Evolutionary conservation across 2,888 invertebrate genomes (phyloP), one percentile per base, ranked within the genome.

Genomic region (Troilus luridus): DNA sequence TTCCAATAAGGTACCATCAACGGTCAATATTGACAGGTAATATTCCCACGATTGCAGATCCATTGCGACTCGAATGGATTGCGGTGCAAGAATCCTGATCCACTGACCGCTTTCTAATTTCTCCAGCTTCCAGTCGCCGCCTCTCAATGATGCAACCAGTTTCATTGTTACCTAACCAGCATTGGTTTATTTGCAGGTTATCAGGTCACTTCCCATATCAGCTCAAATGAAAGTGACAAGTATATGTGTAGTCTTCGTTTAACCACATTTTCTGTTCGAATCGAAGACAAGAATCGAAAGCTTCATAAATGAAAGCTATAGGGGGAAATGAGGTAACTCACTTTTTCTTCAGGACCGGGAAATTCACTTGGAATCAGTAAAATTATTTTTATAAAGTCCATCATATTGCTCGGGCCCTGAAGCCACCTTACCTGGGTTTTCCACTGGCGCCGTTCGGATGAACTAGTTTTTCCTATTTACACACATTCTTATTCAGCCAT

Each of bases 41-140:
- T 5, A 6, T 14, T 27, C 6, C 27, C 12, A 27, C 5, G 67
- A 67, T 12, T 27, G 72, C 72, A 41, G 72, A 77, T 41, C 41
- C 14, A 41, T 77, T 77, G 41, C 12, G 27, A 19, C 72, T 77
- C 27, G 24, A 24, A 14, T 41, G 41, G 41, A 41, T 41, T 41
- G 64, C 64, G 8, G 10, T n/a, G 67, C 12, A 12, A 19, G 72
- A 41, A 77, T 27, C 72, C 27, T 41, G 72, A 41, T 41, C 72
- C 27, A 77, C 72, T 77, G 72, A 77, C 72, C 72, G 72, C 72
- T 77, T 77, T 77, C 72, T 77, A 77, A 77, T 77, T 77, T 77
- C 72, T 77, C 72, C 72, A 77, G 72, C 72, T 41, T 77, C 72
- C 72, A 77, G 8, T 2, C 41, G 5, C 27, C 0, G 41, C 8